phyloP scores from a whole-genome alignment of 2,113 vertebrate genomes.

The Ploceus nigricollis region DNA sequence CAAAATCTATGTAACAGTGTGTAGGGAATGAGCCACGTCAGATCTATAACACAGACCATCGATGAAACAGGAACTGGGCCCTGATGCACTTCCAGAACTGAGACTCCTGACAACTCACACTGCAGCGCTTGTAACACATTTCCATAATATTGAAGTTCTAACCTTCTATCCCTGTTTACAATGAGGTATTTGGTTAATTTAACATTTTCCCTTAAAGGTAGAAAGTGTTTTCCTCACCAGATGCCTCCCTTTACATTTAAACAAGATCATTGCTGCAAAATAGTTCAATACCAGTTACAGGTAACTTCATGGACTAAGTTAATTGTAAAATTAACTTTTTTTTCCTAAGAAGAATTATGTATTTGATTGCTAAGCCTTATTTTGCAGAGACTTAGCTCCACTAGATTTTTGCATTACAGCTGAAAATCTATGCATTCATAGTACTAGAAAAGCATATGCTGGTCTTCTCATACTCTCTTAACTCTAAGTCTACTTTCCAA shows the following conservation, averaged over 20 bases:
- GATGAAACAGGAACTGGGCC: background rate
- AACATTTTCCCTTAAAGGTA: background rate
- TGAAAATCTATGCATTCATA: background rate
- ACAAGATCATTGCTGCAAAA: background rate
- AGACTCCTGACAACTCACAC: background rate
- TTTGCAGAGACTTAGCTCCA: background rate
- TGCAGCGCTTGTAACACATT: background rate
- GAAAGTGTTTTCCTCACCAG: background rate
- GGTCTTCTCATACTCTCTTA: background rate
- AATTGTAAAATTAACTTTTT: background rate
- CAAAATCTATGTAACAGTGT: background rate
- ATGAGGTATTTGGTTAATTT: background rate
- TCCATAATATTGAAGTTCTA: background rate
- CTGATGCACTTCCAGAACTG: background rate
- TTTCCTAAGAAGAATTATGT: background rate
- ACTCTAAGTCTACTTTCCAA: background rate
- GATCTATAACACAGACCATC: accelerated
- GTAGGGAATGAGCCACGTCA: background rate
- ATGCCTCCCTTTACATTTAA: background rate
- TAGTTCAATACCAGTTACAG: background rate
- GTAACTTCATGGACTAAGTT: background rate
- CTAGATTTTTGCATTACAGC: background rate
- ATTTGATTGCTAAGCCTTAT: background rate
- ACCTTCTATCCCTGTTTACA: background rate
- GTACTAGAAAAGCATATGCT: background rate